These are phyloP conservation scores for Struthio camelus DNA, from an alignment of 2,113 vertebrate species.

Conservation along the genomic window DNA sequence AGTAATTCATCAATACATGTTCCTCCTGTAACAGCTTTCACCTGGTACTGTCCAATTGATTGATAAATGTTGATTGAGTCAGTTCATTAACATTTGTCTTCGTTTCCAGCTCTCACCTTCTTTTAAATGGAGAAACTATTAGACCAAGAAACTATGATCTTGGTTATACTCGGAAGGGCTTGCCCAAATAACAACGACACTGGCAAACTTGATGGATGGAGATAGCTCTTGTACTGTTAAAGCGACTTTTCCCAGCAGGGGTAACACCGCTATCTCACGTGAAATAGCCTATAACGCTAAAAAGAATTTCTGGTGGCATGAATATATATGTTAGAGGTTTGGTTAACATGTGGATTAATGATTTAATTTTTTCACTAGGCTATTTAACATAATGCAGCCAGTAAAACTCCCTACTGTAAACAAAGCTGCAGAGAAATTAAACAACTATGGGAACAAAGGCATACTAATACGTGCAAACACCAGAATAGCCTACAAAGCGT, in stretches of 20 bases:
- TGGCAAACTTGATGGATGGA: background rate
- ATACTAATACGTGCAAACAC: background rate
- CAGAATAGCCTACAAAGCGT: background rate
- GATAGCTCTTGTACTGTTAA: background rate
- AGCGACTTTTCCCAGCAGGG: background rate
- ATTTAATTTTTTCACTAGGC: background rate
- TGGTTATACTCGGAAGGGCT: background rate
- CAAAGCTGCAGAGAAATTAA: background rate
- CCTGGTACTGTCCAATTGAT: background rate
- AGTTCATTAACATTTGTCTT: background rate
- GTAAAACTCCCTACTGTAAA: background rate
- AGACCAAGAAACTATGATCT: background rate
- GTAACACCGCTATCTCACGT: background rate
- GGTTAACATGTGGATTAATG: background rate
- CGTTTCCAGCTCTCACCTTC: background rate
- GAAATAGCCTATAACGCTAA: background rate
- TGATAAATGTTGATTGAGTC: background rate
- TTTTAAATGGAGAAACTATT: background rate
- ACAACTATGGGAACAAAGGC: background rate
- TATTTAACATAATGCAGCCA: background rate
- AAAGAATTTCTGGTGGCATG: background rate
- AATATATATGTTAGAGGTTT: background rate
- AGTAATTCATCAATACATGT: background rate
- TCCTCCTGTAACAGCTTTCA: background rate
- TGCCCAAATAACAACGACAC: fast-evolving